Base-by-base conservation (phyloP, 2,113 vertebrate species). In the Connochaetes taurinus region DNA sequence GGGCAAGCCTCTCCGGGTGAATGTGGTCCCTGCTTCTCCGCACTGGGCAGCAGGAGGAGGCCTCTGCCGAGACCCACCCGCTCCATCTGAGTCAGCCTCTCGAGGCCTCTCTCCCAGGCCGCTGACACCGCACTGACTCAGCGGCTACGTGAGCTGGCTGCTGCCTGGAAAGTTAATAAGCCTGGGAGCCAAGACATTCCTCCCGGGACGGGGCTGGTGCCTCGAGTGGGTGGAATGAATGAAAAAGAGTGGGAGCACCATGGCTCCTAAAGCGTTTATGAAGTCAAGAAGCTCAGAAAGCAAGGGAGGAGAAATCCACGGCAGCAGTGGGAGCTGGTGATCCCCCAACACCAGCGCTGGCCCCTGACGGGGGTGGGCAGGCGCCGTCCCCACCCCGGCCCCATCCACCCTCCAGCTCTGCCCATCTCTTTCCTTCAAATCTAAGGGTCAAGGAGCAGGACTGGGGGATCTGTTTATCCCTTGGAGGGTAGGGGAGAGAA, bases 91-190 rank as follows among this genome's bases (percentile, higher is more conserved):
- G 82, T 95, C 96, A 96, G 96, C 40, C 55, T 9, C 1, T 5
- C 31, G 2, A 4, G 5, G 92, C 53, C 53, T 43, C 23, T 84
- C 60, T 82, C 62, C 10, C 1, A 17, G 16, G 47, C 33, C 0
- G 36, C 74, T 27, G 90, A 40, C 60, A 19, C 21, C 29, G 55
- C 94, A 40, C 97, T 97, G 97, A 96, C 96, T 97, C 97, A 94
- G 96, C 27, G n/a, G 74, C 95, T 45, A 6, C 4, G 14, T 71
- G 97, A 93, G 93, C 87, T 29, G 92, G 94, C 19, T 21, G 95
- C 90, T 87, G 95, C 94, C 87, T 33, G 81, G 58, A 78, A 95
- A 96, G 94, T 88, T 95, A 97, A 95, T 97, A 84, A 97, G 93
- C 67, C 88, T 92, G n/a, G 17, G 90, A 89, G n/a, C 78, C 97